Conservation (phyloP, 2,113 vertebrate species). For the Chroicocephalus ridibundus region DNA sequence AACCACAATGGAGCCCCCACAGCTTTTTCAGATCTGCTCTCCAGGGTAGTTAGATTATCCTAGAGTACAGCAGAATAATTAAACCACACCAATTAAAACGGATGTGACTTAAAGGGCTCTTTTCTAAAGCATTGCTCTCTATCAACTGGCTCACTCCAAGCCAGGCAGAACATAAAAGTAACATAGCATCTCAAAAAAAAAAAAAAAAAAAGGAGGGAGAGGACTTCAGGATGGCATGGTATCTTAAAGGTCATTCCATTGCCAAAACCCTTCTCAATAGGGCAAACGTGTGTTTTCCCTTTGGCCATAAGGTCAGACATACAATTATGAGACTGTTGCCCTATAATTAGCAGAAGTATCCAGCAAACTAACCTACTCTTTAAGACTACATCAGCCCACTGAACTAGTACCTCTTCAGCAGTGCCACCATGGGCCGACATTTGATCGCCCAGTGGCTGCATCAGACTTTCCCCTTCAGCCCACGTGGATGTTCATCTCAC, state of each 20-base stretch:
- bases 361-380: background rate
- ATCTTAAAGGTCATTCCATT: background rate
- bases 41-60: conserved; percentile 13
- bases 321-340: background rate
- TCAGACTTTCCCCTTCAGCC: background rate
- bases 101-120: conserved; percentile 9
- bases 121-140: background rate
- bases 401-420: background rate
- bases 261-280: background rate
- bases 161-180: background rate
- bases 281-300: background rate
- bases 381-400: background rate
- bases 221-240: background rate
- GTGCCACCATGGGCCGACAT: background rate
- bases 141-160: background rate
- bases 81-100: conserved; percentile 29
- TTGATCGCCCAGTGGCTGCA: background rate
- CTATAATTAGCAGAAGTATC: background rate
- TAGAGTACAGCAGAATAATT: conserved; percentile 28
- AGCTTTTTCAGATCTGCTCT: conserved; percentile 54
- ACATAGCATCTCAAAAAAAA: background rate
- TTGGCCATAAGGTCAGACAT: background rate
- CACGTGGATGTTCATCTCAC: background rate
- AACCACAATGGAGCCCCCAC: conserved; percentile 43
- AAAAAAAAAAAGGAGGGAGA: background rate